These are phyloP conservation scores for Chaetorhynchus papuensis DNA, from an alignment of 2,113 vertebrate species.

Conservation along the genomic window DNA sequence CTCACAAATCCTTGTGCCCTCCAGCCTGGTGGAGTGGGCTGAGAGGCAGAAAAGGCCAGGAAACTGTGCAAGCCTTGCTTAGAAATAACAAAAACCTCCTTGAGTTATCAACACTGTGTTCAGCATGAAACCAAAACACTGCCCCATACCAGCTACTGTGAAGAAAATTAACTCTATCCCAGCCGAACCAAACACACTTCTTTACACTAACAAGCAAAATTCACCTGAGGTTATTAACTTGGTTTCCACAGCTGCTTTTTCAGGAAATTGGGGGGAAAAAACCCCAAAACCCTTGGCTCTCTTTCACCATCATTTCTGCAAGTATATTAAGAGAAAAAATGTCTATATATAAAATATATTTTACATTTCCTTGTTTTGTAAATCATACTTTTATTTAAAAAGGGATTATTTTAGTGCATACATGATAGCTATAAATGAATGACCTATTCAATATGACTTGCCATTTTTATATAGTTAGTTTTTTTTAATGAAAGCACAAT, in stretches of 20 bases:
- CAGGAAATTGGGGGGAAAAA: background rate
- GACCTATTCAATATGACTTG: background rate
- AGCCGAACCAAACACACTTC: background rate
- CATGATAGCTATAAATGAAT: background rate
- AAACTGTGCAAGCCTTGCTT: background rate
- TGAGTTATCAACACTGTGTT: background rate
- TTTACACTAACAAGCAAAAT: background rate
- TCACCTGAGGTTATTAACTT: background rate
- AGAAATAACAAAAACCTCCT: background rate
- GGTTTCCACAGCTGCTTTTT: background rate
- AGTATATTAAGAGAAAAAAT: background rate
- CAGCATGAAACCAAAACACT: background rate
- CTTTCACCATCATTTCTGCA: background rate
- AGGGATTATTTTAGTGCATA: background rate
- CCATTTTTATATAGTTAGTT: background rate
- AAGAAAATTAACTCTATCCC: background rate
- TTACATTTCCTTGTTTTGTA: background rate
- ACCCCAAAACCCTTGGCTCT: rapidly evolving
- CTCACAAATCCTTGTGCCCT: background rate
- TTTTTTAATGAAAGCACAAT: background rate
- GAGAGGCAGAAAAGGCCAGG: background rate
- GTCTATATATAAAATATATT: background rate
- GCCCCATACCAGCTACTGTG: background rate
- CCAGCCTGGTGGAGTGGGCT: background rate
- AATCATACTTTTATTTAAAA: background rate